These are phyloP conservation scores for Himalopsyche tibetana DNA, from an alignment of 2,888 invertebrate species.

Conservation along the genomic window DNA sequence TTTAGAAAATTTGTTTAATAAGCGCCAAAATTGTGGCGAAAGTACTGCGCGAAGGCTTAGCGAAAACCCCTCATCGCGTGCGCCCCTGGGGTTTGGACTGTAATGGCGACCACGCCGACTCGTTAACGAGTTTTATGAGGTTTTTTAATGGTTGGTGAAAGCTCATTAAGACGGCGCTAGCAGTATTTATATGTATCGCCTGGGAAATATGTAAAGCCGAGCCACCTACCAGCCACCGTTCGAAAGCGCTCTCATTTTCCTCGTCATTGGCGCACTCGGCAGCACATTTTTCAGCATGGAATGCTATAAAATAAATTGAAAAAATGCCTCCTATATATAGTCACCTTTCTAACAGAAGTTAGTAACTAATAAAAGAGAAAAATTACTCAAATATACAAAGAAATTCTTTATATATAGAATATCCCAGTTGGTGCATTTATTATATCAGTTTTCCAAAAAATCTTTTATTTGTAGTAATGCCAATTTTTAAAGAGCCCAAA, in stretches of 20 bases:
- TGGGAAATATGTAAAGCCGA: slow-evolving; percentile 63
- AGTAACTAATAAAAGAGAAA: too few relatives aligned
- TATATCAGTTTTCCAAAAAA: too few relatives aligned
- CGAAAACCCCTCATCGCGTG: background rate
- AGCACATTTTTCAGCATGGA: background rate
- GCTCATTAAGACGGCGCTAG: slow-evolving; percentile 65
- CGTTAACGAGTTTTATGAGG: slow-evolving; percentile 65
- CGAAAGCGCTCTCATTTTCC: slow-evolving; percentile 52
- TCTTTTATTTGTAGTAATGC: too few relatives aligned
- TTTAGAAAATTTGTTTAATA: slow-evolving; percentile 26
- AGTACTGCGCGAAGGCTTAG: background rate
- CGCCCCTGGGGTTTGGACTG: slow-evolving; percentile 11
- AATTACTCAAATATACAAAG: too few relatives aligned
- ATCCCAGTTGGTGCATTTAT: too few relatives aligned
- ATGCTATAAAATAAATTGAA: too few relatives aligned
- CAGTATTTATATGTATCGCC: slow-evolving; percentile 65
- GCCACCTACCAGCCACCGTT: slow-evolving; percentile 35
- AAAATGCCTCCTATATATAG: too few relatives aligned
- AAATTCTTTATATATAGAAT: too few relatives aligned
- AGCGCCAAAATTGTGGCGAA: background rate
- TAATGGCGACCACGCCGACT: slow-evolving; percentile 62
- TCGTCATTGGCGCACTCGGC: background rate
- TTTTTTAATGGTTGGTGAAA: slow-evolving; percentile 65
- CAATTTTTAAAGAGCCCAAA: too few relatives aligned
- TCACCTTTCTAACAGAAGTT: too few relatives aligned